Evolutionary conservation across 2,888 invertebrate species (phyloP).

Genomic region (Lepidonotus clava): DNA sequence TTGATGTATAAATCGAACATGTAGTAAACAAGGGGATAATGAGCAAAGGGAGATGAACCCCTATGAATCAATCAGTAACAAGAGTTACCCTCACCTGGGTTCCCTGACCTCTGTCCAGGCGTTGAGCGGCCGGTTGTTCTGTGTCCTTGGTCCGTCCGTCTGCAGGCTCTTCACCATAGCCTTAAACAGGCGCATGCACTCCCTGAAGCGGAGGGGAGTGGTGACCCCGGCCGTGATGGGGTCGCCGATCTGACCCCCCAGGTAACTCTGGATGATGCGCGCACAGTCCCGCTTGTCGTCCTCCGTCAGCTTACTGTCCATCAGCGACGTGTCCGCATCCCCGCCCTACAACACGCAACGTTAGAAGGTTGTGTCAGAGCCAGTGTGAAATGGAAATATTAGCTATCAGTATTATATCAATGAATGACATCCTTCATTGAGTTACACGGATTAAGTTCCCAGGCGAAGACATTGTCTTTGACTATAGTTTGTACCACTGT

Average conservation of each 20-base stretch:
- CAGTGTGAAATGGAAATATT: too few species aligned
- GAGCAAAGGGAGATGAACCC: too few species aligned
- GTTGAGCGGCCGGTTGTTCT: neutral
- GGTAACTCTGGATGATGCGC: conserved; percentile 72
- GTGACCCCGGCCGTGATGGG: conserved; percentile 76
- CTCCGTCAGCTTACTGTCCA: conserved; percentile 67
- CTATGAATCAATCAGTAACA: too few species aligned
- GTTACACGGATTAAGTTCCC: too few species aligned
- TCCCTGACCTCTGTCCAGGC: conserved; percentile 28
- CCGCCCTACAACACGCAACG: neutral
- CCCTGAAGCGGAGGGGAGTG: conserved; percentile 73
- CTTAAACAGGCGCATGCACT: conserved; percentile 74
- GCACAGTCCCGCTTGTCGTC: conserved; percentile 74
- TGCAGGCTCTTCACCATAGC: conserved; percentile 33
- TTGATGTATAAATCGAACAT: too few species aligned
- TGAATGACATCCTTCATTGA: too few species aligned
- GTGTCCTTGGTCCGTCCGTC: neutral
- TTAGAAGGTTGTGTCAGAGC: too few species aligned
- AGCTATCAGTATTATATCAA: too few species aligned
- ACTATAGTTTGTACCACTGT: too few species aligned
- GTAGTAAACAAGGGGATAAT: too few species aligned
- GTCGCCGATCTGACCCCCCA: conserved; percentile 72
- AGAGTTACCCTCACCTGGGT: conserved; percentile 4
- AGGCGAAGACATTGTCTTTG: too few species aligned
- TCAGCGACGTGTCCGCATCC: neutral